Evolutionary conservation across 2,888 invertebrate genomes (phyloP).

Genomic region (Liopterus haemorrhoidalis): DNA sequence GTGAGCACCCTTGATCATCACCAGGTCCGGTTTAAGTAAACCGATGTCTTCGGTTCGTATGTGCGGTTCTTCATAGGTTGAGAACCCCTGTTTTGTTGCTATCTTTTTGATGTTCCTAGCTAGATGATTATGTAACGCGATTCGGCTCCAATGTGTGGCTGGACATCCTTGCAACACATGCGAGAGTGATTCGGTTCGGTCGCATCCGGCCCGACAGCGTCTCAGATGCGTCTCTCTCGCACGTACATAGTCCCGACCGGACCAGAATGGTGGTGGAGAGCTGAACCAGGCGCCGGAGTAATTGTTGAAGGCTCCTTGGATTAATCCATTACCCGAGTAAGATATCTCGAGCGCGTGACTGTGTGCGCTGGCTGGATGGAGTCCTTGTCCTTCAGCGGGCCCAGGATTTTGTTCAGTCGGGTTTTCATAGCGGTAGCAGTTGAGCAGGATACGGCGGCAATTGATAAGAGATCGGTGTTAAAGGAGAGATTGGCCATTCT

Average conservation of each 20-base stretch:
- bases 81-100: too few species aligned
- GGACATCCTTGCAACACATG: conserved; percentile 16
- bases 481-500: background rate
- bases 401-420: too few species aligned
- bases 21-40: too few species aligned
- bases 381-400: too few species aligned
- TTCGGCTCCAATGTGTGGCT: conserved; percentile 9
- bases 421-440: too few species aligned
- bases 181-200: conserved; percentile 12
- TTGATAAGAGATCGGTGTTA: background rate
- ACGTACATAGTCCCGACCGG: conserved; percentile 12
- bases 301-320: background rate
- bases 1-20: too few species aligned
- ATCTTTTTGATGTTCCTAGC: too few species aligned
- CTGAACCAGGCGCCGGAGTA: conserved; percentile 7
- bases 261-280: conserved; percentile 19
- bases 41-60: too few species aligned
- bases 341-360: background rate
- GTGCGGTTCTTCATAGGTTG: too few species aligned
- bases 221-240: conserved; percentile 13
- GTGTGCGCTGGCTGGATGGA: background rate
- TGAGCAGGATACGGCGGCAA: background rate
- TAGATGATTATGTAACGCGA: background rate
- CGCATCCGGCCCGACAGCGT: conserved; percentile 17
- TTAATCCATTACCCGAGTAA: background rate